These are phyloP conservation scores for Threskiornis aethiopicus DNA, from an alignment of 2,797 vertebrate genomes.

Conservation along the genomic window DNA sequence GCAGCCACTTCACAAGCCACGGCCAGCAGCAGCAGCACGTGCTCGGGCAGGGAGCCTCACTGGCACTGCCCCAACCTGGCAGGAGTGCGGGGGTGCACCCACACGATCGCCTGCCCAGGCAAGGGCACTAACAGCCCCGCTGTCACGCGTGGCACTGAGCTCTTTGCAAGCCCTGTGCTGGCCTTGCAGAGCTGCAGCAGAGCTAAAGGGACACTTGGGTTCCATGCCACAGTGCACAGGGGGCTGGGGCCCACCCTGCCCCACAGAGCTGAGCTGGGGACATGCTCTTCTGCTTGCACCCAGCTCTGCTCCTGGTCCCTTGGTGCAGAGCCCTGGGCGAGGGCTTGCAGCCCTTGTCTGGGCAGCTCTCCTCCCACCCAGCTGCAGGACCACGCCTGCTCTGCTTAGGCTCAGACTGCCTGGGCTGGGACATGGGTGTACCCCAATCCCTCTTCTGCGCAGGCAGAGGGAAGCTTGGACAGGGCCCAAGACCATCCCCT, in stretches of 20 bases:
- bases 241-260: no score
- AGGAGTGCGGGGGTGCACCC: not conserved
- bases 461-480: not conserved
- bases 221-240: accelerated
- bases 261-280: not conserved
- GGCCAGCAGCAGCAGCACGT: not conserved
- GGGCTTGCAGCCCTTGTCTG: not conserved
- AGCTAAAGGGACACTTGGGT: not conserved
- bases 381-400: not conserved
- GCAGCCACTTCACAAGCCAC: not conserved
- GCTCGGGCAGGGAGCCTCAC: accelerated
- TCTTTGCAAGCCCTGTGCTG: not conserved
- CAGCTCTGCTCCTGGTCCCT: not conserved
- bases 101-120: accelerated
- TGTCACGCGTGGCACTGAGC: accelerated
- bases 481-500: not conserved
- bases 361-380: not conserved
- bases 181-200: not conserved
- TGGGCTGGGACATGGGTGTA: not conserved
- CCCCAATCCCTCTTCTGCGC: not conserved
- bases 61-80: accelerated
- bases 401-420: not conserved
- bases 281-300: accelerated
- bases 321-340: accelerated
- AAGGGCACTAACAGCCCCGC: not conserved